A percentile compares a stretch with the other conserved stretches of the same genome.
Conservation (phyloP, 1,140 invertebrate genomes). For the Vollenhovia emeryi region DNA sequence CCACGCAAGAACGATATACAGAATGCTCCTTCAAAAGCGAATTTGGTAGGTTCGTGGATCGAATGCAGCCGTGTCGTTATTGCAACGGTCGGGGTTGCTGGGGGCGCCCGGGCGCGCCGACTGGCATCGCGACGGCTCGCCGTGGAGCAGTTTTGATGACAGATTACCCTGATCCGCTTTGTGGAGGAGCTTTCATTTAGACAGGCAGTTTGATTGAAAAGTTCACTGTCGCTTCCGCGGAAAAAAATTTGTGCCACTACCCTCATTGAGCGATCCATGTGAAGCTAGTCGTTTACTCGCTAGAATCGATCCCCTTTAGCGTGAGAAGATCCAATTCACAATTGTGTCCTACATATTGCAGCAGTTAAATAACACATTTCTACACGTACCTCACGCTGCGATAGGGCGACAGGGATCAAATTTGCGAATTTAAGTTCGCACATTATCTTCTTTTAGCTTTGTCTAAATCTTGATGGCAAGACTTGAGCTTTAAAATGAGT, state of each 20-base stretch:
- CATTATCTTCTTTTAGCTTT: not conserved
- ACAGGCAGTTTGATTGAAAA: constrained; percentile 85
- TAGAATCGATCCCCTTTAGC: constrained; percentile 42
- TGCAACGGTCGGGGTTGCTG: constrained; percentile 72
- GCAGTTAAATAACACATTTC: not conserved
- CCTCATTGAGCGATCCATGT: constrained; percentile 36
- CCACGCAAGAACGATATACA: not conserved
- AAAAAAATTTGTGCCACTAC: constrained; percentile 70
- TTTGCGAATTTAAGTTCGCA: not conserved
- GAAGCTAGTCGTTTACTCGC: constrained; percentile 28
- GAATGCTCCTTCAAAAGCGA: constrained; percentile 25
- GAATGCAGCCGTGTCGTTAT: constrained; percentile 52
- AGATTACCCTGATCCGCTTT: constrained; percentile 85
- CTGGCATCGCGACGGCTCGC: constrained; percentile 79
- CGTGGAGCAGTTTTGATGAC: constrained; percentile 83
- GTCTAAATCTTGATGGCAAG: not conserved
- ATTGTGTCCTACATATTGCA: not conserved
- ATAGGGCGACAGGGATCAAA: not conserved
- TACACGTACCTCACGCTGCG: not conserved
- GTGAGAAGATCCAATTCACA: constrained; percentile 24
- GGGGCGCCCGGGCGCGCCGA: constrained; percentile 78
- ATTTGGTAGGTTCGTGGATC: constrained; percentile 45
- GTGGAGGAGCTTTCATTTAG: constrained; percentile 84
- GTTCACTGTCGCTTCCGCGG: constrained; percentile 77
- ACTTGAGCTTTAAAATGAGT: not conserved